Base-by-base conservation (phyloP, 2,113 vertebrate genomes). In the Anseranas semipalmata region DNA sequence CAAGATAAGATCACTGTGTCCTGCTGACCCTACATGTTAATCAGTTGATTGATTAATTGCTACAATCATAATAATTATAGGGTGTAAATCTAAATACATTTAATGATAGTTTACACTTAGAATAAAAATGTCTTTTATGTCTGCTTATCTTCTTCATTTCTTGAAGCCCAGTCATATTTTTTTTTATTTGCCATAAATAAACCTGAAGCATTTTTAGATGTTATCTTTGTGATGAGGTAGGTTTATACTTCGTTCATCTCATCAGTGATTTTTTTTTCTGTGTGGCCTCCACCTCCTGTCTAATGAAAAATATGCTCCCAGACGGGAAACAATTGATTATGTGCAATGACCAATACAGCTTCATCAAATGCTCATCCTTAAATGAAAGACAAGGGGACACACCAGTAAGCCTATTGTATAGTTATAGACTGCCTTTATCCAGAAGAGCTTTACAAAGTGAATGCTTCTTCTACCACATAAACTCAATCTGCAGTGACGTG, bases 31-130 rank as follows among this genome's bases (percentile, higher is more conserved):
- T 85, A 95, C 76, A 95, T 97, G 97, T 97, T 98, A 98, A 98
- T 98, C 97, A 98, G 96, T 87, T 98, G 98, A 98, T 98, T 98
- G 98, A 98, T 98, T 98, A 98, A 98, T 98, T 98, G 97, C 97
- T 97, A 97, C 97, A 98, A 98, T 98, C 98, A 98, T 98, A 98
- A 98, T 98, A 98, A 98, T 98, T 98, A 98, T 94, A 98, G 96
- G 90, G 94, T 98, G 37, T 93, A 97, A 97, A 98, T 97, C 96
- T 97, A 98, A 98, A 96, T 97, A 97, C 93, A 97, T 93, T 98
- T 98, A 98, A 98, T 98, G 97, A 97, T 97, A 98, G 97, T 97
- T 96, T 97, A 96, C 89, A 95, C 87, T 96, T 97, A 96, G 96
- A 97, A 95, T 97, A 97, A 97, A 97, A 97, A 95, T 76, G 93